Evolutionary conservation across 2,113 vertebrate genomes (phyloP), one percentile per base, ranked within the genome.

Genomic region (Lampris incognitus): DNA sequence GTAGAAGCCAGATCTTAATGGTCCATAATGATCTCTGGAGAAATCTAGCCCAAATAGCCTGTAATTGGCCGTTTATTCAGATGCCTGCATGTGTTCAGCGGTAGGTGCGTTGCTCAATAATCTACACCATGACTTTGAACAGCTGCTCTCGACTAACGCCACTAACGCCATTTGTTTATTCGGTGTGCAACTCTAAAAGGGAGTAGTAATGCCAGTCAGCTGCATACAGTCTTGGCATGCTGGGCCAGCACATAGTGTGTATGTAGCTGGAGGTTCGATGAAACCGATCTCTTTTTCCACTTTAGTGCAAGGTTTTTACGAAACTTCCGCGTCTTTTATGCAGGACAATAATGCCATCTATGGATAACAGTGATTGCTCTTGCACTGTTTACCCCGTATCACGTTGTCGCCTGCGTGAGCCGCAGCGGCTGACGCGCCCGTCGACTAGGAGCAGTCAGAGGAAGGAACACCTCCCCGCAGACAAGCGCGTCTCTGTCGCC

Each of bases 391-490:
- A 66, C 69, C 37, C 66, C 1, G 80, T 81, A 75, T 87, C 92
- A 87, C 89, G 85, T 84, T 78, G 71, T 66, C 4, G 78, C 74
- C 46, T 75, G 85, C 74, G 74, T 77, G 87, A 85, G 84, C 80
- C 88, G 89, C 88, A 37, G 77, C 88, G 86, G 88, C 83, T 72
- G 82, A 89, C 83, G 83, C 79, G 86, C 66, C 93, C 91, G 92
- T 93, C 92, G 92, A 91, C 89, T 92, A 24, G 24, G 24, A 24
- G 24, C 24, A 24, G 24, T 24, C 24, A 24, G 24, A 24, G 93
- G 91, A 93, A 89, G 90, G 91, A 90, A 94, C 93, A 93, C 94
- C 94, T 94, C 93, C 94, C 91, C 66, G 81, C 87, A 87, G 87
- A 87, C 85, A 90, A 24, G 79, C 85, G 80, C 88, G 92, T 91